Evolutionary conservation across 1,140 invertebrate species (phyloP).

Genomic region (Drosophila asahinai): DNA sequence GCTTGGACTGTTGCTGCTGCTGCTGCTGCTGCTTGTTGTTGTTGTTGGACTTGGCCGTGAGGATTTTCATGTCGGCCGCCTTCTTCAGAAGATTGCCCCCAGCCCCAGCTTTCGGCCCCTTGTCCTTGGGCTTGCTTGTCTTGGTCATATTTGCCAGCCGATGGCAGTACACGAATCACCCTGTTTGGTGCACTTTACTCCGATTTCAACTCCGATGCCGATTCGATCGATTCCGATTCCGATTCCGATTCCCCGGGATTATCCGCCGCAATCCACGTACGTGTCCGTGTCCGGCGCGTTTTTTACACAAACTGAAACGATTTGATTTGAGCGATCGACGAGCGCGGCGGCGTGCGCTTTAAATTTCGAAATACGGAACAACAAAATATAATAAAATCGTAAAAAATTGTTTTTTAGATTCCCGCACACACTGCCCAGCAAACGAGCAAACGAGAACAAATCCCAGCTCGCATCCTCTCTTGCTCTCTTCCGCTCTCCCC

Average conservation of each 20-base stretch:
- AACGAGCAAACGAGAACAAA: conserved; percentile 52
- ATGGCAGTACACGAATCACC: not conserved
- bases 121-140: conserved; percentile 68
- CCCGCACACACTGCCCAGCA: conserved; percentile 37
- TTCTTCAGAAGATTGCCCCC: conserved; percentile 59
- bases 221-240: conserved; percentile 10
- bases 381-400: conserved; percentile 67
- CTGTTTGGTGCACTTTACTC: conserved; percentile 3
- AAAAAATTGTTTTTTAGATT: conserved; percentile 71
- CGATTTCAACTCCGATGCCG: not conserved
- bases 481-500: conserved; percentile 31
- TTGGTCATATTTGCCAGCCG: conserved; percentile 60
- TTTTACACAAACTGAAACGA: conserved; percentile 68
- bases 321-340: conserved; percentile 31
- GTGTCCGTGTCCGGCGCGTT: conserved; percentile 78
- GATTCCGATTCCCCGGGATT: conserved; percentile 23
- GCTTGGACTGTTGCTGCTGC: conserved; percentile 28
- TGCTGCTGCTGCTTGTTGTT: conserved; percentile 51
- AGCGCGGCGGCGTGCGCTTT: conserved; percentile 45
- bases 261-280: conserved; percentile 61
- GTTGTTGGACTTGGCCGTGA: conserved; percentile 64
- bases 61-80: conserved; percentile 79
- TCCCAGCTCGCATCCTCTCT: conserved; percentile 27
- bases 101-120: conserved; percentile 39
- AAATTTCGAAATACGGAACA: conserved; percentile 66